Evolutionary conservation across 2,113 vertebrate genomes (phyloP).

Genomic region (Cyanistes caeruleus): DNA sequence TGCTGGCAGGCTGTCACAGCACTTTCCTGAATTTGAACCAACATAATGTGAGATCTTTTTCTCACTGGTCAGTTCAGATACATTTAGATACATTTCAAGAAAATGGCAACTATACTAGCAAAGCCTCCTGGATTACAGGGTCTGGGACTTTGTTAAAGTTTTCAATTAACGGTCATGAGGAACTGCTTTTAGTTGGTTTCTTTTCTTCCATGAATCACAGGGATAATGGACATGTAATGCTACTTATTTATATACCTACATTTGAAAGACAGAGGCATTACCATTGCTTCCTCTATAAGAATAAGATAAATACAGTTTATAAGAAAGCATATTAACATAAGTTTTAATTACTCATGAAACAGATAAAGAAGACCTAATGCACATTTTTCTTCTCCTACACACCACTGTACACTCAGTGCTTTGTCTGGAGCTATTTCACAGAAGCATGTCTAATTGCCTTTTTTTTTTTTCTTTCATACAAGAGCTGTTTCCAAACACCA

Average conservation of each 20-base stretch:
- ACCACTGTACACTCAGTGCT: background rate
- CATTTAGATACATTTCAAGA: background rate
- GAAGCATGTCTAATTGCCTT: background rate
- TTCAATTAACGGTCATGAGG: accelerated
- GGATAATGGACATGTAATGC: background rate
- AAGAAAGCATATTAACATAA: background rate
- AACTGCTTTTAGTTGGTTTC: background rate
- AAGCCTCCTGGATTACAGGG: background rate
- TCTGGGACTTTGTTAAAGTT: background rate
- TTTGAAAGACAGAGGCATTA: background rate
- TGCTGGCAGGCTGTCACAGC: background rate
- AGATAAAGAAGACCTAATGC: background rate
- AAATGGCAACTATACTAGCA: background rate
- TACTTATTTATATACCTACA: background rate
- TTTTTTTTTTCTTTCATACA: background rate
- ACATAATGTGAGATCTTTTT: background rate
- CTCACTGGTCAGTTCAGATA: background rate
- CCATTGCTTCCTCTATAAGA: background rate
- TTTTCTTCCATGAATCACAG: background rate
- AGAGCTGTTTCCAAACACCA: constrained; percentile 17
- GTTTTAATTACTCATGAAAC: constrained; percentile 20
- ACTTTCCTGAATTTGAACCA: background rate
- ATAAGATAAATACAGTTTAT: background rate
- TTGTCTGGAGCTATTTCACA: constrained; percentile 1
- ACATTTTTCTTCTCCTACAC: background rate